phyloP scores from a whole-genome alignment of 2,888 invertebrate genomes.

The Drosophila nr. perissopoda region DNA sequence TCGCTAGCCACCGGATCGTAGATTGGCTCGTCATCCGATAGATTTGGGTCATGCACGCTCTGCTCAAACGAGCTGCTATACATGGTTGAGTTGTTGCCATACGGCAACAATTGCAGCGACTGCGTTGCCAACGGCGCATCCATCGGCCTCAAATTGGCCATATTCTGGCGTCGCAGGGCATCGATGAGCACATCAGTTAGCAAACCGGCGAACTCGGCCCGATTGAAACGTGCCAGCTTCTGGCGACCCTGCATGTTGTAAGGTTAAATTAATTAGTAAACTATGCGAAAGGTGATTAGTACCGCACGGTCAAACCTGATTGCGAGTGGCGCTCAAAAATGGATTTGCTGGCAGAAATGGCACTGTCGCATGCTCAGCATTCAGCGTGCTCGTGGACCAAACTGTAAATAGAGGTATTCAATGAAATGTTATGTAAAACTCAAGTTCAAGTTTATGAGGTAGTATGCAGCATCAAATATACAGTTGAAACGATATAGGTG shows the following conservation, averaged over 20 bases:
- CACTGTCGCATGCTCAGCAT: constrained; percentile 92
- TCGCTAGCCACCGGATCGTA: constrained; percentile 97
- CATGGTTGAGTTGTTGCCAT: constrained; percentile 65
- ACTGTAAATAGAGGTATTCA: constrained; percentile 85
- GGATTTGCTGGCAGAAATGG: constrained; percentile 99
- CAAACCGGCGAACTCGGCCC: constrained; percentile 95
- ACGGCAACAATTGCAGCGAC: constrained; percentile 62
- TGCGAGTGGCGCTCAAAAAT: constrained; percentile 96
- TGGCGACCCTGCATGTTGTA: constrained; percentile 90
- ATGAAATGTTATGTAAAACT: neutral
- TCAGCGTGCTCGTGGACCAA: constrained; percentile 91
- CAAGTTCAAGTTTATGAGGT: neutral
- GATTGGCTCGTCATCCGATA: constrained; percentile 96
- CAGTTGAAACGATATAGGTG: neutral
- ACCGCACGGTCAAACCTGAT: constrained; percentile 88
- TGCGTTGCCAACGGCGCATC: constrained; percentile 81
- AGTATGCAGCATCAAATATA: neutral
- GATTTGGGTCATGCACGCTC: constrained; percentile 87
- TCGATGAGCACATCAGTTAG: constrained; percentile 96
- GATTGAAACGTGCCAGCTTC: constrained; percentile 96
- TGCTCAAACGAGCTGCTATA: constrained; percentile 72
- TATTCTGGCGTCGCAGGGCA: constrained; percentile 92
- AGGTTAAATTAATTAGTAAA: constrained; percentile 16
- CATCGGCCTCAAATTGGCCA: constrained; percentile 87
- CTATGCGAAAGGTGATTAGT: neutral